A percentile compares a stretch with the other conserved stretches of the same genome.
These are phyloP conservation scores for Sardina pilchardus DNA, from an alignment of 2,113 vertebrate species.

Conservation along the genomic window DNA sequence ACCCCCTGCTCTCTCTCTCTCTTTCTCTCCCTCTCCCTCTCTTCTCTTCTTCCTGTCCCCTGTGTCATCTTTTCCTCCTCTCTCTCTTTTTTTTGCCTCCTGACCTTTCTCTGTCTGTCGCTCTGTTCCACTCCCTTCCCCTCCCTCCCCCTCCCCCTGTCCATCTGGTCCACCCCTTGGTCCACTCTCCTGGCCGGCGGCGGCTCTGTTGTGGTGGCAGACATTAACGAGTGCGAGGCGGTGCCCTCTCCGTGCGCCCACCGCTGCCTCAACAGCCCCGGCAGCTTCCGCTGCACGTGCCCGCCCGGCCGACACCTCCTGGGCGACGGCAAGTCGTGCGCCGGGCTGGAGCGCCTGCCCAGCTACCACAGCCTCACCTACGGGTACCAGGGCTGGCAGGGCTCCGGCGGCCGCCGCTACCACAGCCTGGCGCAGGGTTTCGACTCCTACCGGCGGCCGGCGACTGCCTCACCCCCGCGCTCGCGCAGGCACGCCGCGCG, in stretches of 20 bases:
- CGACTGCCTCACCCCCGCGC: conserved; percentile 76
- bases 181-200: conserved; percentile 69
- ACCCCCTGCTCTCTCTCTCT: conserved; percentile 38
- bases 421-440: conserved; percentile 89
- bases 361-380: conserved; percentile 77
- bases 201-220: conserved; percentile 77
- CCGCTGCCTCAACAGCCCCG: conserved; percentile 89
- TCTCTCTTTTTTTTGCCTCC: neutral
- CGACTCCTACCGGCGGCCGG: conserved; percentile 79
- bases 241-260: conserved; percentile 88
- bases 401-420: conserved; percentile 81
- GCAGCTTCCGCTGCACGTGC: conserved; percentile 96
- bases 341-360: conserved; percentile 90
- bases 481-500: conserved; percentile 61
- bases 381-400: conserved; percentile 83
- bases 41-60: neutral
- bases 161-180: conserved; percentile 55
- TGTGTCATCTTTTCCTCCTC: conserved; percentile 33
- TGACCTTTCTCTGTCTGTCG: neutral
- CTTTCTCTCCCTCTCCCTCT: conserved; percentile 45
- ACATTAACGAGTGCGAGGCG: conserved; percentile 96
- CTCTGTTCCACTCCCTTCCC: conserved; percentile 20
- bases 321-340: conserved; percentile 96
- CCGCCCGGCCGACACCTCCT: conserved; percentile 87
- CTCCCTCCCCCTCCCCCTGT: conserved; percentile 66